phyloP scores from a whole-genome alignment of 2,797 vertebrate genomes.

The Pseudotriccus pelzelni region DNA sequence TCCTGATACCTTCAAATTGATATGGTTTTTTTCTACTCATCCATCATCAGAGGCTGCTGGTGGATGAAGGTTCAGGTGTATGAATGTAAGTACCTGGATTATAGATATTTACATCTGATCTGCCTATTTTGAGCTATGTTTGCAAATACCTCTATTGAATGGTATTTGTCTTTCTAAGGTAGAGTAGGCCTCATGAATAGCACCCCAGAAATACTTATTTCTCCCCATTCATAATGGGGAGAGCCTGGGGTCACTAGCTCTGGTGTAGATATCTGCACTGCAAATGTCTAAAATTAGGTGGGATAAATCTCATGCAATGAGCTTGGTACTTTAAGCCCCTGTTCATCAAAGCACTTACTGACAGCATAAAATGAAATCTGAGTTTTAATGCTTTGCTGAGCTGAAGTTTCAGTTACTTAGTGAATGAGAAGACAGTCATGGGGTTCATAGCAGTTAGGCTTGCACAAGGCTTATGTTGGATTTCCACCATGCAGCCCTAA shows the following conservation, averaged over 20 bases:
- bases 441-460: not conserved
- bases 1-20: not conserved
- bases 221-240: not conserved
- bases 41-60: not conserved
- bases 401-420: not conserved
- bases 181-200: not conserved
- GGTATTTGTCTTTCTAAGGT: not conserved
- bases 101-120: not conserved
- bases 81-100: not conserved
- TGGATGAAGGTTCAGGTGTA: not conserved
- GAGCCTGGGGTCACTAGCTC: not conserved
- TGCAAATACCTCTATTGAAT: not conserved
- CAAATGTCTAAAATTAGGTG: not conserved
- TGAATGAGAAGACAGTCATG: not conserved
- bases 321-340: not conserved
- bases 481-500: not conserved
- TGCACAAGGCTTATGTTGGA: not conserved
- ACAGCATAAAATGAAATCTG: constrained; percentile 16
- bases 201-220: not conserved
- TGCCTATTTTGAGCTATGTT: not conserved
- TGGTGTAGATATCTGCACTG: not conserved
- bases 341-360: constrained; percentile 16
- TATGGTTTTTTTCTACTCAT: not conserved
- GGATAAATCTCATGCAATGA: not conserved
- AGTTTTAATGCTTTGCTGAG: constrained; percentile 18